Conservation (phyloP, 2,888 invertebrate genomes). For the Thereva nobilitata region DNA sequence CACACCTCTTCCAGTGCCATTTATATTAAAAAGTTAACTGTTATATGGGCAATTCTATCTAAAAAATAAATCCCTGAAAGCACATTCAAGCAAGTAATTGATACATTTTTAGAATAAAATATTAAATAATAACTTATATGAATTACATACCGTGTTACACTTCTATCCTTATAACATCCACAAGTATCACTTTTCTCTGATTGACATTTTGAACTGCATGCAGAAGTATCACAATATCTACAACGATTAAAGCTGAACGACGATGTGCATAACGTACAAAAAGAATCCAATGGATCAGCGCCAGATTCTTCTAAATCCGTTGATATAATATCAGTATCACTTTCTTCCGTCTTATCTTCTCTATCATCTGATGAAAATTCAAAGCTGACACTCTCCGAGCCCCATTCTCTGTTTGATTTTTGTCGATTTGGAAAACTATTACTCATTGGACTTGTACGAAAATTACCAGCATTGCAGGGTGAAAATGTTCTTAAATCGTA, state of each 20-base stretch:
- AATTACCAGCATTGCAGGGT: slow-evolving; percentile 46
- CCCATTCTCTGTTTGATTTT: slow-evolving; percentile 41
- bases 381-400: slow-evolving; percentile 50
- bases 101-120: neutral
- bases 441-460: slow-evolving; percentile 46
- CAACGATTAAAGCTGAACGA: slow-evolving; percentile 58
- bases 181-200: slow-evolving; percentile 49
- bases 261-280: slow-evolving; percentile 57
- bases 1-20: too few relatives aligned
- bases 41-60: too few relatives aligned
- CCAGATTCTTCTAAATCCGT: slow-evolving; percentile 14
- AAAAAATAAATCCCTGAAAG: too few relatives aligned
- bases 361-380: slow-evolving; percentile 54
- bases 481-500: slow-evolving; percentile 51
- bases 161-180: slow-evolving; percentile 44
- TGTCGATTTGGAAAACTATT: slow-evolving; percentile 44
- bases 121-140: neutral
- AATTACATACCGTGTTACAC: slow-evolving; percentile 41
- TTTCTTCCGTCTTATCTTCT: slow-evolving; percentile 36
- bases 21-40: too few relatives aligned
- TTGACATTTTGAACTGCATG: slow-evolving; percentile 55
- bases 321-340: slow-evolving; percentile 22
- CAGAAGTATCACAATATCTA: slow-evolving; percentile 54
- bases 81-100: too few relatives aligned
- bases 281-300: slow-evolving; percentile 50